Evolutionary conservation across 1,140 invertebrate species (phyloP).

Genomic region (Euwallacea similis): DNA sequence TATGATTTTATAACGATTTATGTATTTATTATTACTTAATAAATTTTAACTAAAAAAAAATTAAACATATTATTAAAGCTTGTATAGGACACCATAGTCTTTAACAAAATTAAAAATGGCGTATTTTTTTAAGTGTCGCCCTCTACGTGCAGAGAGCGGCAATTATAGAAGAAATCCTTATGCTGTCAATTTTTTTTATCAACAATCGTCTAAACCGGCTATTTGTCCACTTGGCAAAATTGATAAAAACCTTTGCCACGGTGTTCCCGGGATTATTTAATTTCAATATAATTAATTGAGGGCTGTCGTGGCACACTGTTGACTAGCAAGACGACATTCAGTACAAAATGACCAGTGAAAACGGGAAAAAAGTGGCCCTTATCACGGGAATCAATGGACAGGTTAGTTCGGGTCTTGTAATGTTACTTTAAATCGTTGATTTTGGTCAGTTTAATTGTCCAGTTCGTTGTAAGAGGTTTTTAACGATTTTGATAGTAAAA

Average conservation of each 20-base stretch:
- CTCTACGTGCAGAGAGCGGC: neutral
- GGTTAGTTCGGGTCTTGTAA: slow-evolving; percentile 18
- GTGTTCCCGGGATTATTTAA: neutral
- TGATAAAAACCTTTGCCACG: neutral
- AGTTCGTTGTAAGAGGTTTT: neutral
- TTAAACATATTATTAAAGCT: too few relatives aligned
- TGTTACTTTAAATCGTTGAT: neutral
- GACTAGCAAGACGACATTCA: neutral
- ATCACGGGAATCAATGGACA: slow-evolving; percentile 42
- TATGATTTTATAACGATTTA: too few relatives aligned
- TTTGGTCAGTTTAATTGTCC: neutral
- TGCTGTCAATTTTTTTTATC: neutral
- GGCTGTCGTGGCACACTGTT: slow-evolving; percentile 2
- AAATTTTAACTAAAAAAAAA: too few relatives aligned
- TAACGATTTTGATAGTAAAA: neutral
- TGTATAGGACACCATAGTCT: too few relatives aligned
- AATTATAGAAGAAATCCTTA: neutral
- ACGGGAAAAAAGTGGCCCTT: slow-evolving; percentile 39
- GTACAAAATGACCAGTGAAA: slow-evolving; percentile 24
- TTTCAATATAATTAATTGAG: neutral
- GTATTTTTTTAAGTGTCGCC: neutral
- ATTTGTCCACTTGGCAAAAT: slow-evolving; percentile 22
- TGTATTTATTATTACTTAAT: too few relatives aligned
- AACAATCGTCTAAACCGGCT: slow-evolving; percentile 6
- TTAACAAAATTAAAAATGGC: too few relatives aligned